Conservation (phyloP, 2,888 invertebrate species). For the Brenthis hecate region DNA sequence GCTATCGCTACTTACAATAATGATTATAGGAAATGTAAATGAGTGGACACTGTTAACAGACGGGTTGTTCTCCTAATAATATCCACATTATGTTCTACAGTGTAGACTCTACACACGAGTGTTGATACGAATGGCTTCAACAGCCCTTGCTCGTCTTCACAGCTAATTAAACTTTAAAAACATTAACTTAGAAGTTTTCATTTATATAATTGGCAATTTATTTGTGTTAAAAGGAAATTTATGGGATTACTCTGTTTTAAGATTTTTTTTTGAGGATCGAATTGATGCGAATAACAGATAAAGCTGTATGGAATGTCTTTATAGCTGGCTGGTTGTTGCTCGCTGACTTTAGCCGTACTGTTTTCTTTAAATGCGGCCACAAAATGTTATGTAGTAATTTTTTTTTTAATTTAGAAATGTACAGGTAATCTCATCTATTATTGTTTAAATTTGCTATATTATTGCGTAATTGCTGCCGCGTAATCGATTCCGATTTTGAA, state of each 20-base stretch:
- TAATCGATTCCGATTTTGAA: no score
- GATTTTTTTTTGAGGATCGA: constrained; percentile 7
- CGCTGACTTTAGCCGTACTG: background rate
- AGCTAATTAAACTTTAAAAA: constrained; percentile 31
- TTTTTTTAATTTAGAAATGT: background rate
- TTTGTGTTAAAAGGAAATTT: constrained; percentile 26
- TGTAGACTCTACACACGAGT: constrained; percentile 14
- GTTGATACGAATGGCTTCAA: constrained; percentile 36
- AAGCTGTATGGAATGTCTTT: background rate
- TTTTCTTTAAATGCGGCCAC: background rate
- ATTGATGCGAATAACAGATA: constrained; percentile 1
- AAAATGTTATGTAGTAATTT: background rate
- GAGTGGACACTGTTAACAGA: constrained; percentile 49
- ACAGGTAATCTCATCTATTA: background rate
- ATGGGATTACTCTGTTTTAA: constrained; percentile 7
- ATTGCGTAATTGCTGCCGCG: no score
- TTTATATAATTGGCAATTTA: constrained; percentile 36
- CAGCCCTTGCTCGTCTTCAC: constrained; percentile 35
- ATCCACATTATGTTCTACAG: constrained; percentile 14
- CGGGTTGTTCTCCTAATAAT: constrained; percentile 18
- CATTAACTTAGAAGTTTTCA: constrained; percentile 26
- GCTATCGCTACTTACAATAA: constrained; percentile 13
- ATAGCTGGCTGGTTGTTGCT: background rate
- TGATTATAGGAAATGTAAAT: constrained; percentile 50
- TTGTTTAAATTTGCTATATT: no score